Base-by-base conservation (phyloP, 1,140 invertebrate genomes). In the Euura lappo region DNA sequence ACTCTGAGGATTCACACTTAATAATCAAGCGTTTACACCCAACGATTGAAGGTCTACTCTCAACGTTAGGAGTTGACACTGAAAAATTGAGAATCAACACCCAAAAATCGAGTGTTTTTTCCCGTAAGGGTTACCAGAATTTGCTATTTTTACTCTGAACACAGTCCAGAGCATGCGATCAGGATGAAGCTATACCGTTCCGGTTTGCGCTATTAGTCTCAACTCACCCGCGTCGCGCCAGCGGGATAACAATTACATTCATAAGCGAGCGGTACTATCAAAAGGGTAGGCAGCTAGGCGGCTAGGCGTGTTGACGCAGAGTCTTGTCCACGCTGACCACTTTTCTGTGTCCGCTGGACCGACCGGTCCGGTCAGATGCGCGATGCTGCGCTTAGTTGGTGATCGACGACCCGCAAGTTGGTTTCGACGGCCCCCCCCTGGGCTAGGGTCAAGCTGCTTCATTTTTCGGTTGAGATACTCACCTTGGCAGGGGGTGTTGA, bases 211-310 rank as follows among this genome's bases (percentile, higher is more conserved):
- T 60, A n/a, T 60, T 60, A 60, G 51, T 60, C 51, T 60, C 13
- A 60, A 28, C 28, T 28, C 28, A 1, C 51, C 10, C 51, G 51
- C 8, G 13, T 1, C 3, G 51, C 51, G 13, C 51, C 10, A 60
- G n/a, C 69, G 45, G 69, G 69, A 70, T 70, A 47, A 70, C 69
- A 70, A 70, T 45, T 47, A 45, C 43, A 70, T 70, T 70, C 46
- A 70, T 47, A 70, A 45, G 69, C 69, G 42, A 46, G 69, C 66
- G 8, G 66, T 47, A 10, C 28, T 45, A 44, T 70, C 69, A 70
- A 70, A 70, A n/a, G 11, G 69, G 69, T 8, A 10, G 28, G 44
- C 28, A 28, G 28, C 28, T 28, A 28, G 28, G 28, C 11, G 4
- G 44, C 45, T 45, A 13, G 69, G 42, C 28, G 45, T 45, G 69